A percentile compares a stretch with the other conserved stretches of the same genome.
phyloP scores from a whole-genome alignment of 2,113 vertebrate genomes.

The Bostrychus sinensis region DNA sequence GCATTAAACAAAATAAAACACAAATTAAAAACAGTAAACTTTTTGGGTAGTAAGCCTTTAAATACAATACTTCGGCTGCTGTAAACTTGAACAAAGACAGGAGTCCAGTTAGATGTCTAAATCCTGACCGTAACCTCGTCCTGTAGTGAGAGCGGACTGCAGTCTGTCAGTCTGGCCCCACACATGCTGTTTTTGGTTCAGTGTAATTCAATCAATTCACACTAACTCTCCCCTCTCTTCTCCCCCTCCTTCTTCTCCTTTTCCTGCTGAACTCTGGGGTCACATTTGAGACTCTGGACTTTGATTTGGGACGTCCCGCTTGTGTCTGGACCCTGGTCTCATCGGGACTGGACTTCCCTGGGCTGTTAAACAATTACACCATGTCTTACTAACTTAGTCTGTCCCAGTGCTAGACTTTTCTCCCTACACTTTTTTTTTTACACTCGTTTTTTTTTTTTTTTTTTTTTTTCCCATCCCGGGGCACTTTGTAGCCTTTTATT shows the following conservation, averaged over 20 bases:
- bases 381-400: slow-evolving; percentile 26
- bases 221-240: slow-evolving; percentile 53
- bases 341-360: slow-evolving; percentile 55
- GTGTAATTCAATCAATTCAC: slow-evolving; percentile 77
- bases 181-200: slow-evolving; percentile 59
- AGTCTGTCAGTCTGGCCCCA: slow-evolving; percentile 47
- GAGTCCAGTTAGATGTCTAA: no score
- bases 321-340: slow-evolving; percentile 53
- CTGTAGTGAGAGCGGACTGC: slow-evolving; percentile 27
- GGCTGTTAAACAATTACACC: slow-evolving; percentile 73
- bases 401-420: slow-evolving; percentile 43
- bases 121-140: neutral
- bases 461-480: slow-evolving; percentile 67
- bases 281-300: slow-evolving; percentile 65
- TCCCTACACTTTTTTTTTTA: slow-evolving; percentile 15
- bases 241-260: slow-evolving; percentile 51
- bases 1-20: no score
- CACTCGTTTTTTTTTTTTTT: slow-evolving; percentile 48
- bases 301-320: slow-evolving; percentile 71
- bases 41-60: no score
- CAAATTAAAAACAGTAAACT: no score
- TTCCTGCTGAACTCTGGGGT: slow-evolving; percentile 73
- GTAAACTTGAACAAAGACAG: no score
- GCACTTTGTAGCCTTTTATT: slow-evolving; percentile 72
- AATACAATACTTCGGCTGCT: no score